phyloP scores from a whole-genome alignment of 2,888 invertebrate species.

The Heliconius erato region DNA sequence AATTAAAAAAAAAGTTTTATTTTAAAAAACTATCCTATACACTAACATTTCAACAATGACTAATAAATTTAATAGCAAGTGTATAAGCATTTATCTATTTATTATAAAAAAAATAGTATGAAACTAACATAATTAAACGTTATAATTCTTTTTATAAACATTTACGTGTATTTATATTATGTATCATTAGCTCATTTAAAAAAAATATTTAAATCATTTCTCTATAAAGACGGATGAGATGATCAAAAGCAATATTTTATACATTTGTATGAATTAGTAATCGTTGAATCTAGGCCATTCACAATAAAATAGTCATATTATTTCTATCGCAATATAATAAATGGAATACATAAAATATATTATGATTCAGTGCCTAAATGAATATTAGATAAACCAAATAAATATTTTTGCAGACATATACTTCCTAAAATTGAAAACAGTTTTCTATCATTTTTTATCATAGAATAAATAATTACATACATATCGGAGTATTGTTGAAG shows the following conservation, averaged over 20 bases:
- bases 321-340: not conserved
- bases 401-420: not conserved
- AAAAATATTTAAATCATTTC: not conserved
- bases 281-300: conserved; percentile 55
- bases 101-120: conserved; percentile 40
- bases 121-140: conserved; percentile 41
- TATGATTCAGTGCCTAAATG: not conserved
- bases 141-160: conserved; percentile 38
- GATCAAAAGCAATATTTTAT: conserved; percentile 58
- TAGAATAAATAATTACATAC: not conserved
- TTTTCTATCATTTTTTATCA: not conserved
- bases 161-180: not conserved
- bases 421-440: conserved; percentile 18
- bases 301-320: conserved; percentile 36
- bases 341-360: not conserved
- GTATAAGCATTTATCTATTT: conserved; percentile 50
- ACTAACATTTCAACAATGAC: conserved; percentile 46
- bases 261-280: conserved; percentile 32
- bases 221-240: conserved; percentile 70
- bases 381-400: conserved; percentile 3
- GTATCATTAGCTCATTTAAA: not conserved
- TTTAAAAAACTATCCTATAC: conserved; percentile 34
- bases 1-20: not conserved
- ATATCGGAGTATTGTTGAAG: not conserved
- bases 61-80: conserved; percentile 49